Evolutionary conservation across 1,140 invertebrate genomes (phyloP), one percentile per base, ranked within the genome.

Genomic region (Stegodyphus dumicola): DNA sequence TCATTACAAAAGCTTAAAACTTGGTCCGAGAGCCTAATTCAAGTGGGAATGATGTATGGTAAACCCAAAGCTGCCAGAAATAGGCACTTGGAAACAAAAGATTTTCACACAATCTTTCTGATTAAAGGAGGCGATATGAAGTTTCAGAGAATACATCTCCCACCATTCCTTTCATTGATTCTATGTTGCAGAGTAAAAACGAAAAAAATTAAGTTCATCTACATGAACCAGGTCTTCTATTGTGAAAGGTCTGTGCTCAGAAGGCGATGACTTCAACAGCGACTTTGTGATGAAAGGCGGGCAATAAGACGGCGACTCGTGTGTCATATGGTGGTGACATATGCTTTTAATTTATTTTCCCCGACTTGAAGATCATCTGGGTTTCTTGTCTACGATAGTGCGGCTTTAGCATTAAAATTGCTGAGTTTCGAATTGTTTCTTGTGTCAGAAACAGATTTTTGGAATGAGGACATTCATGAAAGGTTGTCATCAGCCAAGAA

Each of bases 51-150:
- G 70, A 73, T 73, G 70, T 73, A 73, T 73, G 70, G 51, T 17
- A 52, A 53, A 52, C n/a, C 53, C 49, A 49, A 73, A 73, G 15
- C 70, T 73, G 70, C 70, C 70, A 73, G 70, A 73, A 73, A 73
- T 73, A 73, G 70, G 70, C 70, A 73, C 70, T 73, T 52, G 49
- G 70, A 73, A 73, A 73, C 70, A 73, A 73, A 73, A 73, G 70
- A 18, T 33, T 73, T 73, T 73, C 70, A n/a, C 49, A 73, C 53
- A 73, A 51, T 49, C 49, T 49, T 51, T 73, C n/a, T 52, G 70
- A 73, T 73, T 73, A 73, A 73, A 73, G 53, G 70, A 73, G 70
- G 70, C 70, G 49, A 52, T 52, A 73, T 73, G 51, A 73, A 73
- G 33, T 33, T 33, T 33, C 49, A 73, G 53, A 73, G 70, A 73